Evolutionary conservation across 2,888 invertebrate genomes (phyloP).

Genomic region (Caenorhabditis sp.): DNA sequence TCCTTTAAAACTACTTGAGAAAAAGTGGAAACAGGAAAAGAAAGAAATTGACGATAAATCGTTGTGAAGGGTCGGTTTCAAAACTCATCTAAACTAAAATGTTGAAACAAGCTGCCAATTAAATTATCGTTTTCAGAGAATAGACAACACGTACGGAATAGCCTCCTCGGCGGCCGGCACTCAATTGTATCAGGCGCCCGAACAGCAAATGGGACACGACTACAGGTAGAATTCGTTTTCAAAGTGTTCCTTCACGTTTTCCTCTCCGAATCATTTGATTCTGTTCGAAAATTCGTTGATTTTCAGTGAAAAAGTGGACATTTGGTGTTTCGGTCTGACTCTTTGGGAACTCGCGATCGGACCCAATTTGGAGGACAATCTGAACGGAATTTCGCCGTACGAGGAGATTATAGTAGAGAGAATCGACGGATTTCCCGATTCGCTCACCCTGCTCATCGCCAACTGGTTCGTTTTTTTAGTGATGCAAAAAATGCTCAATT

Average conservation of each 20-base stretch:
- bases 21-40: no score
- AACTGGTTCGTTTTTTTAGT: constrained; percentile 30
- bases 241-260: no score
- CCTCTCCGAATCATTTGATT: no score
- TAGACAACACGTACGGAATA: constrained; percentile 42
- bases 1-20: no score
- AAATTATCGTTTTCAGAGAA: no score
- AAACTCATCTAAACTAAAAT: no score
- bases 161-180: constrained; percentile 32
- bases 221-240: constrained; percentile 19
- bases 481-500: neutral
- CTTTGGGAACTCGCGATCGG: constrained; percentile 49
- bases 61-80: no score
- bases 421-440: constrained; percentile 35
- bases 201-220: constrained; percentile 39
- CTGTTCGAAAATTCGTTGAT: neutral
- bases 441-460: constrained; percentile 8
- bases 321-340: constrained; percentile 46
- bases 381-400: neutral
- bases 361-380: constrained; percentile 30
- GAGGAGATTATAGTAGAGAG: constrained; percentile 24
- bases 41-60: no score
- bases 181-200: constrained; percentile 40
- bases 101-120: no score
- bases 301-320: constrained; percentile 51